These are phyloP conservation scores for Junonia oenone DNA, from an alignment of 2,888 invertebrate genomes.

Conservation along the genomic window DNA sequence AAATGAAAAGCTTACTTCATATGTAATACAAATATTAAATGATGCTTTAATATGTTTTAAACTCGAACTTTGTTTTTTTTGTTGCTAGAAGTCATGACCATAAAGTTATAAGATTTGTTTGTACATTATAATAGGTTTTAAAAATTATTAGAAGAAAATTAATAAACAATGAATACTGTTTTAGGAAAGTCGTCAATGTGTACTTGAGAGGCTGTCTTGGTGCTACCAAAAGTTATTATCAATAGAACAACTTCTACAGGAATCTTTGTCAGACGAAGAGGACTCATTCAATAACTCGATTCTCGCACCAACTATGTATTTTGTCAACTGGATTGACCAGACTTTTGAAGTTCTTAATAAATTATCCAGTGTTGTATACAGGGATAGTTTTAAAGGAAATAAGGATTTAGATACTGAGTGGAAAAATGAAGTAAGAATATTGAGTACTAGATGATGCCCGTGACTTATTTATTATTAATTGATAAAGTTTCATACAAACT, in stretches of 20 bases:
- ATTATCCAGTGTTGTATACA: conserved; percentile 51
- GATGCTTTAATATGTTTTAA: too few species aligned
- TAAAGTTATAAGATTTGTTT: too few species aligned
- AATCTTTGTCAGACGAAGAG: conserved; percentile 21
- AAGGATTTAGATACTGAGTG: conserved; percentile 42
- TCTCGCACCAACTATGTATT: conserved; percentile 56
- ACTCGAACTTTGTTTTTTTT: too few species aligned
- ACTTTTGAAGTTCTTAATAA: conserved; percentile 62
- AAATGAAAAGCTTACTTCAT: too few species aligned
- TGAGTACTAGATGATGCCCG: background rate
- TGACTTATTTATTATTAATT: background rate
- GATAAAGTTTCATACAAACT: too few species aligned
- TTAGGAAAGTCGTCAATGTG: conserved; percentile 63
- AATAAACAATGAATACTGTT: too few species aligned
- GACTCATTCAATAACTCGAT: conserved; percentile 42
- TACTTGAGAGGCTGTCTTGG: conserved; percentile 60
- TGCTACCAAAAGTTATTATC: conserved; percentile 51
- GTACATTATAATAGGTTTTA: too few species aligned
- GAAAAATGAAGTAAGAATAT: conserved; percentile 53
- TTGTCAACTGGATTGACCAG: conserved; percentile 73
- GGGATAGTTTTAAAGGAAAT: conserved; percentile 47
- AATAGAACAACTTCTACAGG: conserved; percentile 44
- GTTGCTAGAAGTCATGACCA: too few species aligned
- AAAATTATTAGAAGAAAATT: background rate
- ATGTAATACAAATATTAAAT: too few species aligned